phyloP scores from a whole-genome alignment of 2,113 vertebrate species.

The Coptodon rendalli region DNA sequence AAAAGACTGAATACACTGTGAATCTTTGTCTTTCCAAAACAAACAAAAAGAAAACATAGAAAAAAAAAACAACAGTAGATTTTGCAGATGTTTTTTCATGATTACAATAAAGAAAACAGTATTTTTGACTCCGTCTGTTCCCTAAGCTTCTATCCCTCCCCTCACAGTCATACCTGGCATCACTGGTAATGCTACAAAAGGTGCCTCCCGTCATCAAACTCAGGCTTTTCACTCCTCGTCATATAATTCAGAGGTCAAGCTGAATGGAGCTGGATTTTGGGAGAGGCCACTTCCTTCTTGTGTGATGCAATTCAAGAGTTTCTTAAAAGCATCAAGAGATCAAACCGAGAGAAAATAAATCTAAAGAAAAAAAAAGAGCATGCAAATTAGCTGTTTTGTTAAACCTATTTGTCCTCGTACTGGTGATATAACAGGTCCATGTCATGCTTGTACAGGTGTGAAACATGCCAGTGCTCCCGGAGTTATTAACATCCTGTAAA shows the following conservation, averaged over 20 bases:
- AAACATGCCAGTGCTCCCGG: not conserved
- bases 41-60: not conserved
- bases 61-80: slow-evolving; percentile 38
- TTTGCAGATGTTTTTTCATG: slow-evolving; percentile 46
- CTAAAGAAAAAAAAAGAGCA: not conserved
- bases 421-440: not conserved
- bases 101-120: slow-evolving; percentile 44
- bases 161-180: slow-evolving; percentile 23
- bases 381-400: slow-evolving; percentile 18
- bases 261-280: not conserved
- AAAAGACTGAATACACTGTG: slow-evolving; percentile 52
- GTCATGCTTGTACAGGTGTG: slow-evolving; percentile 38
- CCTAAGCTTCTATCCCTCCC: slow-evolving; percentile 12
- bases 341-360: not conserved
- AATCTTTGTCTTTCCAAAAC: slow-evolving; percentile 44
- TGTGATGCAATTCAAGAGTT: slow-evolving; percentile 18
- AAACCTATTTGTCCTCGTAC: not conserved
- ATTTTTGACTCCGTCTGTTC: slow-evolving; percentile 42
- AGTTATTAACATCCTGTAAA: not conserved
- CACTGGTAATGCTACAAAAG: slow-evolving; percentile 7
- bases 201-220: not conserved
- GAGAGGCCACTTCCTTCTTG: not conserved
- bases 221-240: slow-evolving; percentile 18
- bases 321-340: slow-evolving; percentile 3
- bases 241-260: slow-evolving; percentile 8